These are phyloP conservation scores for Pipa parva DNA, from an alignment of 2,113 vertebrate genomes.

Conservation along the genomic window DNA sequence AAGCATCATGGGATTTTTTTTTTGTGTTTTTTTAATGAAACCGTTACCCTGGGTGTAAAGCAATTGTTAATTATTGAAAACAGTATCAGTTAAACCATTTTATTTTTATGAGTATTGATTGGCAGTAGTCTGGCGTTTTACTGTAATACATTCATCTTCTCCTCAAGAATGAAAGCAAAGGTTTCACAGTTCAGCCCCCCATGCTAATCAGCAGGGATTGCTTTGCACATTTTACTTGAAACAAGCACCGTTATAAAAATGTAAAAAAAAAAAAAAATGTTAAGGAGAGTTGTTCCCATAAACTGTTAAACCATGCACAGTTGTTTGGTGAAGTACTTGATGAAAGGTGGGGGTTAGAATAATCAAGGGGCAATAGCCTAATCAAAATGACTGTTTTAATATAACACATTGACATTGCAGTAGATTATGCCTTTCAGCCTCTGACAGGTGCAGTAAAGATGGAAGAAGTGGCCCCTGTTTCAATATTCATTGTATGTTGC, in stretches of 20 bases:
- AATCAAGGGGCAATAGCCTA: background rate
- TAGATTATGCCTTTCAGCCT: constrained; percentile 45
- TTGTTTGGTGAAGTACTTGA: no score
- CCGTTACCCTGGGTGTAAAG: background rate
- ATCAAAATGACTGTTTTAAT: background rate
- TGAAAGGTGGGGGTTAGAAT: background rate
- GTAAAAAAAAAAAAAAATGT: no score
- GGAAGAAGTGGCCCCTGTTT: no score
- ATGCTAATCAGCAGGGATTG: no score
- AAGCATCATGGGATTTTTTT: no score
- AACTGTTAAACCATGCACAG: no score
- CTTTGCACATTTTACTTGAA: no score
- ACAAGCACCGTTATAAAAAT: no score
- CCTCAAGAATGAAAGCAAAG: no score
- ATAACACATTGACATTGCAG: constrained; percentile 3
- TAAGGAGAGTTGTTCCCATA: no score
- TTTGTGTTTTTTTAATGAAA: background rate
- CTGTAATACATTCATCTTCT: background rate
- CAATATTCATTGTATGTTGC: no score
- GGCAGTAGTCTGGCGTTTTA: background rate
- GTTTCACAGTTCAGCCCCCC: no score
- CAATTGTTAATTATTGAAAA: background rate
- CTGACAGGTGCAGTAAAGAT: constrained; percentile 4
- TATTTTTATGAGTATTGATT: background rate
- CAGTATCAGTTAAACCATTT: background rate